These are phyloP conservation scores for Aproaerema taeniolella DNA, from an alignment of 2,888 invertebrate genomes.

Conservation along the genomic window DNA sequence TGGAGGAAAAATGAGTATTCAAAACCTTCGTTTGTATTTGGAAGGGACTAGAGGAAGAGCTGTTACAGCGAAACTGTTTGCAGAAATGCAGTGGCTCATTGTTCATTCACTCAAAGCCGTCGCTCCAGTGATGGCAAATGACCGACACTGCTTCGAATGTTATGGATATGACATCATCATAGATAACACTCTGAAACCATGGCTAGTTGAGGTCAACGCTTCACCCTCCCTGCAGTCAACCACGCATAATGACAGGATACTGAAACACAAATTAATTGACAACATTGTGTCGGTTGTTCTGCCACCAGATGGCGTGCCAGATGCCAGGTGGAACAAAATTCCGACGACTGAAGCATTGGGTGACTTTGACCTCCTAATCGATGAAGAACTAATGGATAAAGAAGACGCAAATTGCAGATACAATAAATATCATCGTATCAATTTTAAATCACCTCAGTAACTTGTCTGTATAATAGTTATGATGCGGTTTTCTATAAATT, in stretches of 20 bases:
- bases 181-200: slow-evolving; percentile 94
- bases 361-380: slow-evolving; percentile 79
- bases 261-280: slow-evolving; percentile 94
- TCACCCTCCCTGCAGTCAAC: slow-evolving; percentile 95
- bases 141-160: slow-evolving; percentile 93
- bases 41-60: slow-evolving; percentile 92
- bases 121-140: slow-evolving; percentile 92
- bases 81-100: slow-evolving; percentile 91
- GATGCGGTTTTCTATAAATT: too few relatives aligned
- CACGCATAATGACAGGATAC: slow-evolving; percentile 92
- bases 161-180: slow-evolving; percentile 98
- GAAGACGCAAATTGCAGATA: slow-evolving; percentile 47
- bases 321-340: slow-evolving; percentile 90
- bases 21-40: slow-evolving; percentile 90
- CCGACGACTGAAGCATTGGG: slow-evolving; percentile 84
- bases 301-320: slow-evolving; percentile 90
- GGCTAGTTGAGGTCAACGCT: slow-evolving; percentile 95
- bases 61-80: slow-evolving; percentile 91
- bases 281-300: slow-evolving; percentile 93
- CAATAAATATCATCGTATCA: slow-evolving; percentile 5
- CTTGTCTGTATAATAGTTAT: neutral
- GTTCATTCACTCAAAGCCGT: slow-evolving; percentile 95
- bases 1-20: slow-evolving; percentile 95
- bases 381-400: slow-evolving; percentile 84
- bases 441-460: neutral